Evolutionary conservation across 2,797 vertebrate species (phyloP), one percentile per base, ranked within the genome.

Genomic region (Sciurus carolinensis): DNA sequence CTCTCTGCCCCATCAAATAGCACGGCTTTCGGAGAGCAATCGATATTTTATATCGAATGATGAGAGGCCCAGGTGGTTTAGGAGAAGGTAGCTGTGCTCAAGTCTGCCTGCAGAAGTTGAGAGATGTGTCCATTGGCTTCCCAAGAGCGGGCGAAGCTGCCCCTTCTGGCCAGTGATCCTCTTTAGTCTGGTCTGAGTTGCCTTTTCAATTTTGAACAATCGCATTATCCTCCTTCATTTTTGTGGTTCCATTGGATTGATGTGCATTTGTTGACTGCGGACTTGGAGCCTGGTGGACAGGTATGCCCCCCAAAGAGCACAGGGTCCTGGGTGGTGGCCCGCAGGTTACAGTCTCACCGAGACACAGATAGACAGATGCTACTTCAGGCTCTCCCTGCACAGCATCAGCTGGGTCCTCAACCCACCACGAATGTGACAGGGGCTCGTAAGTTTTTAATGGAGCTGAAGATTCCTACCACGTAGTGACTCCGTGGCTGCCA

Each of bases 191-290:
- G 30, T 47, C 13, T 5, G 33, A 22, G 22, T 22, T 1, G 52
- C 6, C 9, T 90, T 44, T 39, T 39, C 62, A 26, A 30, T 14
- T 22, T 33, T 36, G 88, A 47, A 81, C 36, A 22, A 10, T 50
- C 50, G 3, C 13, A 0, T 26, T 9, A 1, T 26, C 44, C 28
- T 47, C 6, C 0, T 13, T 24, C 6, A 3, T 18, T 18, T 7
- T 0, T 13, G 52, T 1, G 0, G 44, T 83, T 15, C 3, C 13
- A 0, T 54, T 5, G 17, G 4, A 11, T 5, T 11, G 42, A n/a
- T 3, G 6, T 20, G 59, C 4, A 0, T 44, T 30, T 7, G 36
- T 57, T 57, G 54, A 8, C 3, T 20, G 54, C 7, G 18, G 2
- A 18, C 54, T 2, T 57, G 54, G 54, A 57, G 54, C 20, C 22